A percentile compares a stretch with the other conserved stretches of the same genome.
Evolutionary conservation across 1,140 invertebrate genomes (phyloP).

Genomic region (Lepidurus packardi): DNA sequence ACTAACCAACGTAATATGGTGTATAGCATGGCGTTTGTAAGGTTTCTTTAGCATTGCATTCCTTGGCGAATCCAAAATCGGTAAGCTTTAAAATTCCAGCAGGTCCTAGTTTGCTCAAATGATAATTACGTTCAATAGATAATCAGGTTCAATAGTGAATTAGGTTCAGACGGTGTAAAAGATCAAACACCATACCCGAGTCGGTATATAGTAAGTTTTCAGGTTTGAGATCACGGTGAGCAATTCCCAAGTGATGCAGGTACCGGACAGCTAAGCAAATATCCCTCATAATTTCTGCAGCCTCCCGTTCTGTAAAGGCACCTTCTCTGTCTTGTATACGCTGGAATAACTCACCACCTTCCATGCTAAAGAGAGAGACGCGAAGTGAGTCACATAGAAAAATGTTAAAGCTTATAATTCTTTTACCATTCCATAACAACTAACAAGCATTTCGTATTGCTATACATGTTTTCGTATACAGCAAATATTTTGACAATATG

Average conservation of each 20-base stretch:
- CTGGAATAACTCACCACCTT: constrained; percentile 93
- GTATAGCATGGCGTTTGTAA: constrained; percentile 97
- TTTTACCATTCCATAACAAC: constrained; percentile 95
- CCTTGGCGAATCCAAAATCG: constrained; percentile 99
- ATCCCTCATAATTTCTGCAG: constrained; percentile 87
- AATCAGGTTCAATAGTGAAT: too few species aligned
- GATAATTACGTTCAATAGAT: too few species aligned
- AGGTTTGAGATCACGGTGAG: constrained; percentile 93
- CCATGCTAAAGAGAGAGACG: constrained; percentile 63
- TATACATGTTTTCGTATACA: constrained; percentile 93
- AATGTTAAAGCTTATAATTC: neutral
- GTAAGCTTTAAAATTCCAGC: constrained; percentile 85
- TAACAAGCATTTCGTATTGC: constrained; percentile 80
- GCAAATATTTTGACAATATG: constrained; percentile 92
- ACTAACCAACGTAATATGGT: constrained; percentile 91
- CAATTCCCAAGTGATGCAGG: constrained; percentile 91
- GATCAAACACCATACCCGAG: constrained; percentile 44
- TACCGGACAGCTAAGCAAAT: constrained; percentile 94
- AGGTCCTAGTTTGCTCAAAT: constrained; percentile 37
- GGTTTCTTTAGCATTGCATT: constrained; percentile 74
- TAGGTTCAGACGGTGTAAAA: neutral
- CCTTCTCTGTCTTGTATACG: constrained; percentile 91
- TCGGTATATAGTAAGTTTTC: constrained; percentile 82
- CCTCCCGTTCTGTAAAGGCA: constrained; percentile 91
- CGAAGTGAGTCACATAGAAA: constrained; percentile 26